Evolutionary conservation across 2,797 vertebrate genomes (phyloP).

Genomic region (Perdix hodgsoniae): DNA sequence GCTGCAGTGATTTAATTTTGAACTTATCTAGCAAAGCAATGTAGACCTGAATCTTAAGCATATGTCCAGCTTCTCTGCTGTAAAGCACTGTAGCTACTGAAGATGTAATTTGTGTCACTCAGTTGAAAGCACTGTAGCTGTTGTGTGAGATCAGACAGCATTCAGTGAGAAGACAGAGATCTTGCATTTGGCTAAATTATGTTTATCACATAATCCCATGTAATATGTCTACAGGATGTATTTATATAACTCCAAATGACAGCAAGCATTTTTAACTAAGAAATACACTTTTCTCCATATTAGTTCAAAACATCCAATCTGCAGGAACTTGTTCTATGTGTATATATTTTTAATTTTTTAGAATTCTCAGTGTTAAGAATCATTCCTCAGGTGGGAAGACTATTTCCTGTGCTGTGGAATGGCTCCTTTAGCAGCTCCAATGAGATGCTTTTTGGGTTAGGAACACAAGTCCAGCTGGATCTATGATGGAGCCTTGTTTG

Average conservation of each 20-base stretch:
- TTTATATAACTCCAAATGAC: not conserved
- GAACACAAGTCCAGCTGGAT: slow-evolving; percentile 13
- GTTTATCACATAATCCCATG: not conserved
- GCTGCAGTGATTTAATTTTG: not conserved
- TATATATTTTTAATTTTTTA: not conserved
- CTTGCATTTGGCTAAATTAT: not conserved
- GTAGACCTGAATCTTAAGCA: not conserved
- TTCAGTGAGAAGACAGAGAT: not conserved
- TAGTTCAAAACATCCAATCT: not conserved
- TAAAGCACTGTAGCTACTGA: not conserved
- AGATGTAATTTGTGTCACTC: not conserved
- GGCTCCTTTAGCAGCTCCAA: not conserved
- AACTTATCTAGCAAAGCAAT: not conserved
- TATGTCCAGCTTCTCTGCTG: not conserved
- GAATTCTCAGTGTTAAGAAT: not conserved
- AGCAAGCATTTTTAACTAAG: not conserved
- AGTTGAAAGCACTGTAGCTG: not conserved
- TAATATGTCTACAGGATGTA: not conserved
- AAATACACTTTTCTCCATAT: not conserved
- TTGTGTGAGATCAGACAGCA: not conserved
- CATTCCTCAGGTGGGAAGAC: slow-evolving; percentile 29
- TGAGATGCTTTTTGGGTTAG: slow-evolving; percentile 14
- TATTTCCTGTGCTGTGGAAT: slow-evolving; percentile 17
- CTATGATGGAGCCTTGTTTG: slow-evolving; percentile 31
- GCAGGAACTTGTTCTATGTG: not conserved